A percentile compares a stretch with the other conserved stretches of the same genome.
These are phyloP conservation scores for Odocoileus hemionus DNA, from an alignment of 2,113 vertebrate species.

Conservation along the genomic window DNA sequence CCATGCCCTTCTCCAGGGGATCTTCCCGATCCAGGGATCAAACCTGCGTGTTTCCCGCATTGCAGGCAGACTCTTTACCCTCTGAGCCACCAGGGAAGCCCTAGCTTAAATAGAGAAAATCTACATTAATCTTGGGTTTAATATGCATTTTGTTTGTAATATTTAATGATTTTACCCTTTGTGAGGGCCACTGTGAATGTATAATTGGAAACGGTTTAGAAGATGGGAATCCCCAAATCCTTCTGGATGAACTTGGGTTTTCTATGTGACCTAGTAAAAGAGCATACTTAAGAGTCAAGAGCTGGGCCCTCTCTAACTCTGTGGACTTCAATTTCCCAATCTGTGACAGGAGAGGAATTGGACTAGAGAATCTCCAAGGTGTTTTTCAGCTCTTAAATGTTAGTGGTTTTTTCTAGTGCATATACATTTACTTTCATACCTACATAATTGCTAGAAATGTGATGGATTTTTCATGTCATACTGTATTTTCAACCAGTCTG, in stretches of 20 bases:
- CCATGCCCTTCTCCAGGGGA: not conserved
- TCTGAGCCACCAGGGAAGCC: not conserved
- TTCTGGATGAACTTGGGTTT: constrained; percentile 12
- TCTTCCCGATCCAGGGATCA: not conserved
- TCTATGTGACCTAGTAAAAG: not conserved
- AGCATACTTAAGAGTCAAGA: not conserved
- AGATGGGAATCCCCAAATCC: not conserved
- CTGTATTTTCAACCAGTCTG: not conserved
- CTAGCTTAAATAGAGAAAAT: not conserved
- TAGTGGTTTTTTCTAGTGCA: not conserved
- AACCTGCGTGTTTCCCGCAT: not conserved
- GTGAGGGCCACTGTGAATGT: not conserved
- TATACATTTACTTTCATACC: not conserved
- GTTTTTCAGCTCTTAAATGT: not conserved
- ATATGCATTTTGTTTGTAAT: not conserved
- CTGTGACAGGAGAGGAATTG: not conserved
- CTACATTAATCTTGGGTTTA: not conserved
- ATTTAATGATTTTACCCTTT: not conserved
- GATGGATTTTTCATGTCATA: not conserved
- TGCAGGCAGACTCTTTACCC: not conserved
- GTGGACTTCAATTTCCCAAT: not conserved
- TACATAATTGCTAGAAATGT: not conserved
- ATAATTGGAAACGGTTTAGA: not conserved
- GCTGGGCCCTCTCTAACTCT: not conserved
- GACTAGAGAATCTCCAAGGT: not conserved